Base-by-base conservation (phyloP, 2,888 invertebrate species). In the Brachypterus glaber region DNA sequence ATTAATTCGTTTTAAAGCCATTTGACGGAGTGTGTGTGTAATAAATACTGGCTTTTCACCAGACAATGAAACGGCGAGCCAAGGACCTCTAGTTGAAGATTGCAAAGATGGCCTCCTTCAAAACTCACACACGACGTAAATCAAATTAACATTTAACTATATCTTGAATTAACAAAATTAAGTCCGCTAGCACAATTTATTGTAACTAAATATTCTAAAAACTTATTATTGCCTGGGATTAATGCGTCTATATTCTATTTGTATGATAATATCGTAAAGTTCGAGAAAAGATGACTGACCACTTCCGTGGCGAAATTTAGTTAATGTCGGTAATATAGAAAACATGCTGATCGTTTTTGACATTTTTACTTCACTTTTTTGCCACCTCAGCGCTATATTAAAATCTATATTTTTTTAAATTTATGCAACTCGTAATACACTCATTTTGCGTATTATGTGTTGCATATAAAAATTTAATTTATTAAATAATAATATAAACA, bases 1-100 rank as follows among this genome's bases (percentile, higher is more conserved):
- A 81, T 89, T 89, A 80, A 89, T 89, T 85, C 89, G 83, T 83
- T 89, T 89, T 84, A 89, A 85, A 80, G 89, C 89, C 89, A 89
- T 89, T 81, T 79, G 75, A 73, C 72, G 72, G 70, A 57, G 51
- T 73, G 71, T 71, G 71, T 73, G 70, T 72, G 72, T 76, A 74
- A 74, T 77, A 74, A 75, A 74, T 74, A 76, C 78, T 77, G 77
- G 76, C 74, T 76, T 76, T 75, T 74, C 75, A 79, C 77, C 77
- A 79, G 78, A 79, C 79, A 80, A 79, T 79, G 79, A 77, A 79
- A 79, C 76, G 76, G 77, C 77, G 78, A 79, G 76, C 79, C 78
- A 79, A 78, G 77, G 80, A 80, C 79, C 80, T 81, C 79, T 79
- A 79, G 80, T 81, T 79, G 79, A 77, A 79, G 80, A 81, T 80